Conservation (phyloP, 1,140 invertebrate species). For the Penaeus chinensis region DNA sequence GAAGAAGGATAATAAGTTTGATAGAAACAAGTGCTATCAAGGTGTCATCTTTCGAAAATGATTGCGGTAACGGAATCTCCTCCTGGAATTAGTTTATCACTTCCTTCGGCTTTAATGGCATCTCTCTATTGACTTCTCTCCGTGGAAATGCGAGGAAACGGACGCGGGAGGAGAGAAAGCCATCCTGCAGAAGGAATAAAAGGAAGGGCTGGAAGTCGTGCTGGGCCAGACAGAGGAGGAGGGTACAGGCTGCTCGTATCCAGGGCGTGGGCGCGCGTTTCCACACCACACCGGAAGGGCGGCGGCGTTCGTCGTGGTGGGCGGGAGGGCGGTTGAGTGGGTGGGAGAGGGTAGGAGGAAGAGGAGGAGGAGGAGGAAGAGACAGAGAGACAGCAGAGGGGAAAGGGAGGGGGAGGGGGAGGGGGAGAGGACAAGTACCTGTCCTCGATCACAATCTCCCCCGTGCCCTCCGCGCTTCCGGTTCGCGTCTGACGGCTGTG, state of each 20-base stretch:
- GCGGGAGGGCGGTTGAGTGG: not conserved
- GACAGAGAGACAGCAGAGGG: not conserved
- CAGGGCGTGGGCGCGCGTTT: conserved; percentile 52
- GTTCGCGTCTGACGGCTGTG: too few species aligned
- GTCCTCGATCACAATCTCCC: conserved; percentile 30
- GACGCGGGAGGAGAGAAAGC: not conserved
- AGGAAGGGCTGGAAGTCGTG: not conserved
- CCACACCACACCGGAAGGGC: conserved; percentile 46
- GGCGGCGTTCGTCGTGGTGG: conserved; percentile 7
- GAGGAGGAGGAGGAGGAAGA: not conserved
- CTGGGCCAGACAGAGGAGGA: not conserved
- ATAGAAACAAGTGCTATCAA: too few species aligned
- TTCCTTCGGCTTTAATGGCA: too few species aligned
- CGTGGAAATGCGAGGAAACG: too few species aligned
- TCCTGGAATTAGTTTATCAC: too few species aligned
- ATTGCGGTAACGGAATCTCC: too few species aligned
- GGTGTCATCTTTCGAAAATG: too few species aligned
- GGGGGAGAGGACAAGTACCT: not conserved
- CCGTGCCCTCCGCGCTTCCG: too few species aligned
- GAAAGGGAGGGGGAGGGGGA: not conserved
- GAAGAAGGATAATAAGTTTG: too few species aligned
- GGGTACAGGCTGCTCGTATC: conserved; percentile 36
- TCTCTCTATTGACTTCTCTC: too few species aligned
- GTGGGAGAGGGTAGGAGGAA: not conserved
- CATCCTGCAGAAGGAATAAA: not conserved